Evolutionary conservation across 2,888 invertebrate species (phyloP).

Genomic region (Punctoribates punctum): DNA sequence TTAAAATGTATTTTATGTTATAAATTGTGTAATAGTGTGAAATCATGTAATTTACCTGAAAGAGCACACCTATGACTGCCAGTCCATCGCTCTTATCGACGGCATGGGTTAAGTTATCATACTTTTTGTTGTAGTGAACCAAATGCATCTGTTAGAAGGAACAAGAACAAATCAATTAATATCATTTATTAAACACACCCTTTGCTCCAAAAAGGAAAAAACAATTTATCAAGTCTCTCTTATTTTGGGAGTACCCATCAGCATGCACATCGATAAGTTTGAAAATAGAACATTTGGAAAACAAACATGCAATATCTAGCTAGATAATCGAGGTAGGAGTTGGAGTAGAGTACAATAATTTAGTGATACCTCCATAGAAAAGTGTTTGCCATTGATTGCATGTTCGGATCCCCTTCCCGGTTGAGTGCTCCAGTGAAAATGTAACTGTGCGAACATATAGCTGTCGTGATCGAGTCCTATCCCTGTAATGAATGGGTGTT

Average conservation of each 20-base stretch:
- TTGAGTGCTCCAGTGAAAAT: constrained; percentile 41
- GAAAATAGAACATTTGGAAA: too few species aligned
- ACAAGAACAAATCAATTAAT: not conserved
- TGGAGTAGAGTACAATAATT: not conserved
- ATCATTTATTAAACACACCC: not conserved
- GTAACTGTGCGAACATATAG: constrained; percentile 36
- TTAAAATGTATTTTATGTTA: too few species aligned
- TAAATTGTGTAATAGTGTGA: too few species aligned
- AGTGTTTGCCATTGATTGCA: constrained; percentile 7
- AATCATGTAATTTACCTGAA: too few species aligned
- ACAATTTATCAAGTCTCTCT: too few species aligned
- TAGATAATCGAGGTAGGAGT: too few species aligned
- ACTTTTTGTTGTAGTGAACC: not conserved
- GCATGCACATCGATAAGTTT: too few species aligned
- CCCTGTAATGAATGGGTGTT: constrained; percentile 32
- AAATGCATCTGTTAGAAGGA: not conserved
- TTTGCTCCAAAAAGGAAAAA: too few species aligned
- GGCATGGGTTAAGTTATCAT: not conserved
- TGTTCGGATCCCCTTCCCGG: constrained; percentile 35
- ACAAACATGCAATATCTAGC: too few species aligned
- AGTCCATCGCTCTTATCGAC: not conserved
- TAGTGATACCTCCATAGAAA: constrained; percentile 27
- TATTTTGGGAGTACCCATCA: too few species aligned
- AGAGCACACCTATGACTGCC: constrained; percentile 8
- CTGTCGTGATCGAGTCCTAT: constrained; percentile 17